Evolutionary conservation across 2,113 vertebrate genomes (phyloP).

Genomic region (Saccopteryx leptura): DNA sequence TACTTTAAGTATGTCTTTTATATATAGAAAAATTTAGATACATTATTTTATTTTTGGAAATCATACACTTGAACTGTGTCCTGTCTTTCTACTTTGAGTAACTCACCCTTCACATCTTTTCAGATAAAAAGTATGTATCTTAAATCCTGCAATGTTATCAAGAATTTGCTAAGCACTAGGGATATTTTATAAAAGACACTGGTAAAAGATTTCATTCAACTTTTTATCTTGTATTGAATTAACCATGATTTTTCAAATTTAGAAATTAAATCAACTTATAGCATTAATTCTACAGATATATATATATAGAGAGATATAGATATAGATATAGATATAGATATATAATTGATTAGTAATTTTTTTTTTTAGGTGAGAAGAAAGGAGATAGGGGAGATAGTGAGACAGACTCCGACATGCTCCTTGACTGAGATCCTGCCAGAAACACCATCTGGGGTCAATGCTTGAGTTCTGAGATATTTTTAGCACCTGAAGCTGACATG

Average conservation of each 20-base stretch:
- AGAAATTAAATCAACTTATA: constrained; percentile 21
- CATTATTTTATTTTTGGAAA: background rate
- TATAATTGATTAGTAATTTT: background rate
- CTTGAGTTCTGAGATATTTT: no score
- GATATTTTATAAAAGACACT: background rate
- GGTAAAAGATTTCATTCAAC: background rate
- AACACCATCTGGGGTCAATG: no score
- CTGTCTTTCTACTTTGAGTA: background rate
- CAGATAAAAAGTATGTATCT: background rate
- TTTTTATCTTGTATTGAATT: constrained; percentile 20
- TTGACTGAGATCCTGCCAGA: no score
- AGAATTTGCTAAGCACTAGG: background rate
- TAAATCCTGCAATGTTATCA: background rate
- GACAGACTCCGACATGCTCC: no score
- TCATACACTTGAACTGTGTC: background rate
- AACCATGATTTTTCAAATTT: constrained; percentile 3
- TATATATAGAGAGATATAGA: background rate
- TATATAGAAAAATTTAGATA: background rate
- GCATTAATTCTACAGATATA: background rate
- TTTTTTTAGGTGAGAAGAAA: no score
- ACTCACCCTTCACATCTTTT: background rate
- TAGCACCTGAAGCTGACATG: no score
- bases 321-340: background rate
- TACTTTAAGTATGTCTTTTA: background rate
- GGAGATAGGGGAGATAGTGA: no score